Evolutionary conservation across 2,113 vertebrate species (phyloP).

Genomic region (Xiphophorus couchianus): DNA sequence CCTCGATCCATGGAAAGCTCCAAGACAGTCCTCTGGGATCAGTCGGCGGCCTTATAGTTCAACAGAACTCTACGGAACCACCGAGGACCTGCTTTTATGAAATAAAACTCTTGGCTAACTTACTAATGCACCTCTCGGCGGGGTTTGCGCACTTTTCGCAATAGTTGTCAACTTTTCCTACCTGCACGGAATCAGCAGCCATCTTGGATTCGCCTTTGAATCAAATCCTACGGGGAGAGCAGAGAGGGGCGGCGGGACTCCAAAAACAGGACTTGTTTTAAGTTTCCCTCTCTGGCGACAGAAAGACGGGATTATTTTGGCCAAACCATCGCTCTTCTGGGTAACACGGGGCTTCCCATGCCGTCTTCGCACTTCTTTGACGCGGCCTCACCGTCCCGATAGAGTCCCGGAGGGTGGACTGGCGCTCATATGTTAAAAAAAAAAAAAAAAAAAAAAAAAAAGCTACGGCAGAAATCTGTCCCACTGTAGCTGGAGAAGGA

Average conservation of each 20-base stretch:
- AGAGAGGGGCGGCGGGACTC: constrained; percentile 64
- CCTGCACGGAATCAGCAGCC: constrained; percentile 86
- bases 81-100: background rate
- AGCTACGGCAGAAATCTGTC: constrained; percentile 61
- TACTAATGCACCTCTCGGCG: background rate
- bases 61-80: background rate
- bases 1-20: constrained; percentile 77
- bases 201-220: constrained; percentile 85
- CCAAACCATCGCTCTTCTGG: constrained; percentile 65
- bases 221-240: constrained; percentile 79
- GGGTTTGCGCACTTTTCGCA: constrained; percentile 73
- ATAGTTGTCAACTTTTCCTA: constrained; percentile 83
- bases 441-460: constrained; percentile 26
- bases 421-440: constrained; percentile 50
- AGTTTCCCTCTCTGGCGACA: constrained; percentile 70
- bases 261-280: constrained; percentile 68
- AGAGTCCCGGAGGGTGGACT: constrained; percentile 44
- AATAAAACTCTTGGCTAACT: constrained; percentile 4
- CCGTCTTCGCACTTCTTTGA: constrained; percentile 43
- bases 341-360: constrained; percentile 64
- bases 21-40: constrained; percentile 52
- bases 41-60: constrained; percentile 1
- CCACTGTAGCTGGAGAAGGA: constrained; percentile 67
- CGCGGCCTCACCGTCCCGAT: constrained; percentile 44
- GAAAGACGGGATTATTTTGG: constrained; percentile 42